phyloP scores from a whole-genome alignment of 2,888 invertebrate species.

The Cryptus viduatorius region DNA sequence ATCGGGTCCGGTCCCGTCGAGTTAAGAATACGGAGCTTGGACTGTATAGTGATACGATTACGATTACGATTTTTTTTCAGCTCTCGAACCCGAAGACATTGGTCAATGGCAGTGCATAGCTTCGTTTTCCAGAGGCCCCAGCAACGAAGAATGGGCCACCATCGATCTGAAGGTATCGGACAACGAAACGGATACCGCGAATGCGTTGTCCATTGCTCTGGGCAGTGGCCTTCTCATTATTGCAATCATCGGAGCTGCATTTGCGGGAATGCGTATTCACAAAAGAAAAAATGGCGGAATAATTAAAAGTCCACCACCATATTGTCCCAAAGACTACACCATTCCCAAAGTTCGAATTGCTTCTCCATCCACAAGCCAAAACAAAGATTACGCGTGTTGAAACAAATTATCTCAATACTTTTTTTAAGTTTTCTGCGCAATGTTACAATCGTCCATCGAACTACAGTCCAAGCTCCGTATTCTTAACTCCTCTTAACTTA shows the following conservation, averaged over 20 bases:
- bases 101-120: constrained; percentile 76
- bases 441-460: not conserved
- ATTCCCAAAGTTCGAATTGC: constrained; percentile 3
- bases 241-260: constrained; percentile 35
- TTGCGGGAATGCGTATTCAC: constrained; percentile 48
- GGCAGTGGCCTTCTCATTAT: constrained; percentile 49
- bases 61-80: constrained; percentile 55
- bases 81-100: constrained; percentile 60
- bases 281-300: constrained; percentile 27
- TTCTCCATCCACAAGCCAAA: not conserved
- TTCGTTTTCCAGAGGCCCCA: constrained; percentile 51
- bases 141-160: constrained; percentile 63
- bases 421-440: not conserved
- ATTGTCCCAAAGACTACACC: constrained; percentile 46
- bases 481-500: too few species aligned
- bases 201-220: constrained; percentile 42
- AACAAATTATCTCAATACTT: not conserved
- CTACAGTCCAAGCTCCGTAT: too few species aligned
- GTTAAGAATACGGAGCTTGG: too few species aligned
- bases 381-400: constrained; percentile 48
- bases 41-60: too few species aligned
- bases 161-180: constrained; percentile 24
- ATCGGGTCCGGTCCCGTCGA: too few species aligned
- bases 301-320: constrained; percentile 51
- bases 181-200: not conserved